These are phyloP conservation scores for Acromyrmex charruanus DNA, from an alignment of 1,140 invertebrate genomes.

Conservation along the genomic window DNA sequence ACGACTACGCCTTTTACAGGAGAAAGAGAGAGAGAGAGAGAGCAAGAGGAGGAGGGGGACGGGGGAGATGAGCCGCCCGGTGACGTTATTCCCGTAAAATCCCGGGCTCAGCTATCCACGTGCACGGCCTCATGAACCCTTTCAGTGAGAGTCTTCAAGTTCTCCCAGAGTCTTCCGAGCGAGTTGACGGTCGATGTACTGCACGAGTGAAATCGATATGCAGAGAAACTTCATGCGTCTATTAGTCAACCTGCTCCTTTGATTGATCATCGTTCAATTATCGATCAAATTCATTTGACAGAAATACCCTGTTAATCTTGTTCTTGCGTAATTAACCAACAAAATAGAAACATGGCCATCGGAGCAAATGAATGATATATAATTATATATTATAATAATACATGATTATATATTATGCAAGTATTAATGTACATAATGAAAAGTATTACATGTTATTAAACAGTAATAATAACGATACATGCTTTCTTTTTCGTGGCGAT, in stretches of 20 bases:
- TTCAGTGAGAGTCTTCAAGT: conserved; percentile 40
- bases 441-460: not conserved
- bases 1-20: conserved; percentile 57
- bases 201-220: conserved; percentile 9
- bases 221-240: not conserved
- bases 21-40: not conserved
- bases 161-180: conserved; percentile 39
- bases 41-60: no score
- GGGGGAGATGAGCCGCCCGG: not conserved
- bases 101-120: conserved; percentile 28
- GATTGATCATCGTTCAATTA: conserved; percentile 6
- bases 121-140: conserved; percentile 24
- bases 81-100: conserved; percentile 71
- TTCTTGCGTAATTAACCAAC: not conserved
- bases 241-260: not conserved
- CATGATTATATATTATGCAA: not conserved
- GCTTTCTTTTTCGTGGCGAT: not conserved
- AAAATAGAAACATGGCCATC: not conserved
- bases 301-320: not conserved
- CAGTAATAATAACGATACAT: not conserved
- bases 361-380: no score
- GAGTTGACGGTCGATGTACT: conserved; percentile 18
- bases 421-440: not conserved
- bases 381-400: no score
- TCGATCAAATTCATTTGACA: not conserved